phyloP scores from a whole-genome alignment of 1,140 invertebrate species.

The Drosophila baimaii region DNA sequence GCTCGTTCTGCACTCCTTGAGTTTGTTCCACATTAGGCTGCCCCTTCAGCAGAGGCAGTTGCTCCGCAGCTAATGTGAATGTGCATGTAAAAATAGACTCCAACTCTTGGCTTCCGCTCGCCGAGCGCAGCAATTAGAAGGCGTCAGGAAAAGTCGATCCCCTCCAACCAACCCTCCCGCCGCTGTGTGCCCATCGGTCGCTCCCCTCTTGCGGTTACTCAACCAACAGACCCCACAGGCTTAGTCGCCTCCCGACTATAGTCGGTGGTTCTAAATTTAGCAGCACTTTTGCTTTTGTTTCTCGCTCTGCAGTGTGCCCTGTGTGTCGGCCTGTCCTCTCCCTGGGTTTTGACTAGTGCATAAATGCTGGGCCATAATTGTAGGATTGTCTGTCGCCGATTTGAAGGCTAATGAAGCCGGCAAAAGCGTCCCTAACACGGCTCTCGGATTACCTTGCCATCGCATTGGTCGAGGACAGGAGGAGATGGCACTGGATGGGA shows the following conservation, averaged over 20 bases:
- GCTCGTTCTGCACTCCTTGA: conserved; percentile 25
- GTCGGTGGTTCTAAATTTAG: conserved; percentile 71
- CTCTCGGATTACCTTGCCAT: conserved; percentile 49
- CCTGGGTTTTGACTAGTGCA: conserved; percentile 51
- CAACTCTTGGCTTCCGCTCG: conserved; percentile 45
- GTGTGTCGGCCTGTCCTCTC: conserved; percentile 21
- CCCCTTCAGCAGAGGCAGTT: conserved; percentile 23
- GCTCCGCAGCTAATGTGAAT: conserved; percentile 33
- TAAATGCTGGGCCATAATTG: conserved; percentile 73
- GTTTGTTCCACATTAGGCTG: conserved; percentile 39
- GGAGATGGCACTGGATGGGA: conserved; percentile 1
- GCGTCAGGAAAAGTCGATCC: conserved; percentile 43
- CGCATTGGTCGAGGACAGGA: not conserved
- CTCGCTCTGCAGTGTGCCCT: conserved; percentile 30
- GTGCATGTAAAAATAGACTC: conserved; percentile 70
- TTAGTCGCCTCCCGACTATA: conserved; percentile 17
- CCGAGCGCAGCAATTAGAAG: conserved; percentile 66
- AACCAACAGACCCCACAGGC: conserved; percentile 58
- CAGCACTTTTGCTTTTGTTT: conserved; percentile 75
- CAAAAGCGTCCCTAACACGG: conserved; percentile 57
- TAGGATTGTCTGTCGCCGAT: conserved; percentile 61
- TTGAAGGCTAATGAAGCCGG: conserved; percentile 59
- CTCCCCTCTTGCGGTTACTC: conserved; percentile 68
- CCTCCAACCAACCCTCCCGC: not conserved
- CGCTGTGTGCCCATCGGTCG: not conserved